Conservation (phyloP, 2,113 vertebrate genomes). For the Lontra canadensis region DNA sequence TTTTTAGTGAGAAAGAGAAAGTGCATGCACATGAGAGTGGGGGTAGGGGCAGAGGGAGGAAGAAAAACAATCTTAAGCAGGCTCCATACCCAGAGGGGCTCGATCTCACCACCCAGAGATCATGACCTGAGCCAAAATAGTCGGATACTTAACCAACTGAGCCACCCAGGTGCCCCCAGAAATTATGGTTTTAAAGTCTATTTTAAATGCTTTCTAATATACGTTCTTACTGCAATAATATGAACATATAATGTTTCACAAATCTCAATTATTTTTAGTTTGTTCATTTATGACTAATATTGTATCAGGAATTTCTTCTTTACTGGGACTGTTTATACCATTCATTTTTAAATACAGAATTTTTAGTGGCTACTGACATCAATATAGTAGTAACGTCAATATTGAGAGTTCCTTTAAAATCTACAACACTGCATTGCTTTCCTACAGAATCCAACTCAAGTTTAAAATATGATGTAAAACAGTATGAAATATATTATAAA, state of each 20-base stretch:
- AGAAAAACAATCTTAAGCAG: not conserved
- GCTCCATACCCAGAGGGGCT: not conserved
- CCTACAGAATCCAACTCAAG: not conserved
- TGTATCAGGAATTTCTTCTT: not conserved
- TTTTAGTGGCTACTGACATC: not conserved
- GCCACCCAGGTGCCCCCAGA: not conserved
- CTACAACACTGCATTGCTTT: not conserved
- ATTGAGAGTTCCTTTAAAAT: not conserved
- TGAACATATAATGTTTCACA: not conserved
- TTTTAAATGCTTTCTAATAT: not conserved
- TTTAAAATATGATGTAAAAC: conserved; percentile 28
- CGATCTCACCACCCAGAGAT: not conserved
- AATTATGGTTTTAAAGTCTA: not conserved
- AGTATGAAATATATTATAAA: not conserved
- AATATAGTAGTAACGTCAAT: not conserved
- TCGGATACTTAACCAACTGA: not conserved
- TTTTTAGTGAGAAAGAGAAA: not conserved
- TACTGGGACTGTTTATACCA: not conserved
- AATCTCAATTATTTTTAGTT: not conserved
- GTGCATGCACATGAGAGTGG: not conserved
- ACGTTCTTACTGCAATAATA: not conserved
- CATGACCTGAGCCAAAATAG: not conserved
- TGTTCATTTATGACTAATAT: not conserved
- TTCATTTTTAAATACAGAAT: not conserved
- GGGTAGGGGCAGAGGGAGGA: not conserved